Conservation (phyloP, 2,797 vertebrate species). For the Sebastes oblongus region DNA sequence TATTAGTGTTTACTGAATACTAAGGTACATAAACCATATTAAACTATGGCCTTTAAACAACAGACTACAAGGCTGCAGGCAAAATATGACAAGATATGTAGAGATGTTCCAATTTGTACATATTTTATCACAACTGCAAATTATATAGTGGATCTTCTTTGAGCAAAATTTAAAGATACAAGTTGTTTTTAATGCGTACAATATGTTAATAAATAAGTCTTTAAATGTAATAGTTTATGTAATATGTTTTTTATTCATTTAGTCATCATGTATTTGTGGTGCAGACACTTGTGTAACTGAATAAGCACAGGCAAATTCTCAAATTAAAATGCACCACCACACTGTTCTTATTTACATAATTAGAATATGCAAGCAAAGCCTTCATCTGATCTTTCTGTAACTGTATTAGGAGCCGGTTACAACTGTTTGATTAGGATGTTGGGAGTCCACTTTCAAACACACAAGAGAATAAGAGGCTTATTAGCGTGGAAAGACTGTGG, state of each 20-base stretch:
- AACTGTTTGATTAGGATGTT: constrained; percentile 56
- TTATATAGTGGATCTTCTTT: background rate
- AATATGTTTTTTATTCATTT: constrained; percentile 7
- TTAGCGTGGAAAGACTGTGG: background rate
- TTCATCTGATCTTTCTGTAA: constrained; percentile 44
- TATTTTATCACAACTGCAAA: background rate
- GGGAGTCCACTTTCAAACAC: constrained; percentile 20
- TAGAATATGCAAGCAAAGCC: constrained; percentile 44
- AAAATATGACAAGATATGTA: background rate
- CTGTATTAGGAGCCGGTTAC: constrained; percentile 32
- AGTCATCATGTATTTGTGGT: background rate
- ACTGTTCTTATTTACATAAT: constrained; percentile 52
- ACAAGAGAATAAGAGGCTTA: constrained; percentile 5
- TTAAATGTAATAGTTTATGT: background rate
- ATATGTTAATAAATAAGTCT: background rate
- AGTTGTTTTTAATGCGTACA: background rate
- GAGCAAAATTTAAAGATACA: background rate
- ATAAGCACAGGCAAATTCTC: constrained; percentile 33
- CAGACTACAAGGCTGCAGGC: background rate
- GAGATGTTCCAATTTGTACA: background rate
- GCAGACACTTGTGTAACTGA: constrained; percentile 32
- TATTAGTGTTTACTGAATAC: background rate
- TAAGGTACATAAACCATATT: background rate
- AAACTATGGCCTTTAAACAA: background rate
- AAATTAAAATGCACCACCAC: constrained; percentile 51